Conservation (phyloP, 2,113 vertebrate species). For the Ameiurus melas region DNA sequence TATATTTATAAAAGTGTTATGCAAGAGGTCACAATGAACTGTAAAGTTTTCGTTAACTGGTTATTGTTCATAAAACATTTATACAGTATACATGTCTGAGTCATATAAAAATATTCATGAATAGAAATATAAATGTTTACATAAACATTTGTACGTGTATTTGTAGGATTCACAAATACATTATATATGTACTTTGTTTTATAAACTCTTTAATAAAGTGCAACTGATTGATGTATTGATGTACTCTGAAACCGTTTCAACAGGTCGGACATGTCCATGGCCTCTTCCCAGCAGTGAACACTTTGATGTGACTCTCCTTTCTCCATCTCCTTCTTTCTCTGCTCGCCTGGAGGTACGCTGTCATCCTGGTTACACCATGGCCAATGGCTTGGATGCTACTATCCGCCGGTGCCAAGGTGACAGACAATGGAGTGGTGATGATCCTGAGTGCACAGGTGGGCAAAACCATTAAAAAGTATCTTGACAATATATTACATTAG, state of each 20-base stretch:
- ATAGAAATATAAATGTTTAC: not conserved
- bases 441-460: slow-evolving; percentile 75
- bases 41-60: not conserved
- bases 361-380: slow-evolving; percentile 69
- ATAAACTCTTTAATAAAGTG: not conserved
- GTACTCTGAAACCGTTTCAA: not conserved
- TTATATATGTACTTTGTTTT: not conserved
- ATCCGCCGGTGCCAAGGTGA: slow-evolving; percentile 81
- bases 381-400: slow-evolving; percentile 64
- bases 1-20: not conserved
- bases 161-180: not conserved
- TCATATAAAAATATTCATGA: not conserved
- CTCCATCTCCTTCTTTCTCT: slow-evolving; percentile 72
- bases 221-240: not conserved
- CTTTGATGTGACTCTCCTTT: slow-evolving; percentile 63
- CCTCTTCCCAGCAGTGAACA: slow-evolving; percentile 65
- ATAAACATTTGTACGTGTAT: not conserved
- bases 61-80: slow-evolving; percentile 6
- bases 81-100: not conserved
- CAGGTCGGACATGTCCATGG: slow-evolving; percentile 80
- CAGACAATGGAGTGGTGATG: slow-evolving; percentile 78
- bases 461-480: slow-evolving; percentile 13
- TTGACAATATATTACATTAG: not conserved
- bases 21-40: not conserved
- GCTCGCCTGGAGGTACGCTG: slow-evolving; percentile 75